These are phyloP conservation scores for Anguilla pacifica DNA, from an alignment of 2,797 vertebrate genomes.

Conservation along the genomic window DNA sequence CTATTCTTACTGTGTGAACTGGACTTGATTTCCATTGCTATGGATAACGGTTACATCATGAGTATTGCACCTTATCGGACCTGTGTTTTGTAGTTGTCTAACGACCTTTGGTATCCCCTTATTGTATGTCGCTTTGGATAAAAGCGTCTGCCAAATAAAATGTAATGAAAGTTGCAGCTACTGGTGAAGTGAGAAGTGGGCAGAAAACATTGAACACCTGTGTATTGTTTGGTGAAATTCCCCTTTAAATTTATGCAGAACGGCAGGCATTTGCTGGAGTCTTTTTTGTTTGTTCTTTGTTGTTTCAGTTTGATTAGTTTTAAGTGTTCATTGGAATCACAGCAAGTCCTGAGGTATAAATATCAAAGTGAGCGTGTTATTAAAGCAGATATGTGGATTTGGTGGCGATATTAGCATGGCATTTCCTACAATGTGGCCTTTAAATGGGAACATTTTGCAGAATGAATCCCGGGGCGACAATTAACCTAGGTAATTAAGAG, in stretches of 20 bases:
- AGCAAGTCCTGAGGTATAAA: slow-evolving; percentile 66
- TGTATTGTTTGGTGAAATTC: neutral
- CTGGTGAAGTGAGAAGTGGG: neutral
- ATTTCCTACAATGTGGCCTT: slow-evolving; percentile 52
- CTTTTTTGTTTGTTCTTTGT: slow-evolving; percentile 22
- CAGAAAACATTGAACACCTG: neutral
- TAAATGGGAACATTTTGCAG: slow-evolving; percentile 49
- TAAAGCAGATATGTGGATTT: slow-evolving; percentile 60
- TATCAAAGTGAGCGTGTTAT: slow-evolving; percentile 65
- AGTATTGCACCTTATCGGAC: too few relatives aligned
- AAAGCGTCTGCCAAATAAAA: too few relatives aligned
- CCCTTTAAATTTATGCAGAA: slow-evolving; percentile 38
- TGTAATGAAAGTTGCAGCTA: neutral
- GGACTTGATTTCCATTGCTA: too few relatives aligned
- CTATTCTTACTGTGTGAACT: too few relatives aligned
- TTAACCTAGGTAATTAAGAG: slow-evolving; percentile 79
- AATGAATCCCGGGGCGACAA: slow-evolving; percentile 69
- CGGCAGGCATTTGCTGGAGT: slow-evolving; percentile 28
- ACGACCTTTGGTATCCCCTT: too few relatives aligned
- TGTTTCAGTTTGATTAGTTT: slow-evolving; percentile 46
- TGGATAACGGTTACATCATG: too few relatives aligned
- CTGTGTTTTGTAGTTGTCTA: too few relatives aligned
- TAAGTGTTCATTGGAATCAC: slow-evolving; percentile 59
- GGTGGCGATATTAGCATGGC: slow-evolving; percentile 48
- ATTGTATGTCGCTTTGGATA: too few relatives aligned